Evolutionary conservation across 2,113 vertebrate genomes (phyloP), one percentile per base, ranked within the genome.

Genomic region (Cynoglossus semilaevis): DNA sequence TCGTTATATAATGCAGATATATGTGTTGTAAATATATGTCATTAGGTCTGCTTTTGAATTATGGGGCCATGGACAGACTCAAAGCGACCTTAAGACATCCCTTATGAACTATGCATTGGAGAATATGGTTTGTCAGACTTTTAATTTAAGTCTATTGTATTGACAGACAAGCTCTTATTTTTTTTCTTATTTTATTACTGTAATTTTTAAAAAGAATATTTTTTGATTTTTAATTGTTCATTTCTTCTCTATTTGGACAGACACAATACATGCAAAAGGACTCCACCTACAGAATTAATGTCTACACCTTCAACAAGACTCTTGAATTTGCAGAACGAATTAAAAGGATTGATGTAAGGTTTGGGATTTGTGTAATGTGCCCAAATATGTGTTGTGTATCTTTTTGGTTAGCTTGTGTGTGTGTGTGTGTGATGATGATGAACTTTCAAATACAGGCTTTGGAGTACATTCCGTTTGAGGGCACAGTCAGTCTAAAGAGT

Each of bases 231-330:
- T 35, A 34, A 46, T 56, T 46, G 38, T 59, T 14, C 40, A 16
- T 11, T 37, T 10, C 67, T 42, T 45, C 18, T 68, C 5, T 61
- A 45, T 41, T 48, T 72, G 84, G 85, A 61, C 84, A 99, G 97
- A 82, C 84, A 57, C 93, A 93, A 0, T 98, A 93, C 87, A 88
- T 96, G 47, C 90, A 91, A 46, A 74, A 91, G 65, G 85, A 92
- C 15, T 95, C 94, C 16, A 94, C 94, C 0, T 99, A 99, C 81
- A 96, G 93, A 92, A 87, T 99, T 71, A 92, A 91, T 18, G 93
- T 98, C 79, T 94, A 95, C 77, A 93, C 96, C 1, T 99, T 96
- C 76, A 99, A 99, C 87, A 99, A 95, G 90, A 97, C 95, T 0
- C 72, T 99, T 76, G 87, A 88, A 17, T 95, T 98, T 75, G 52